phyloP scores from a whole-genome alignment of 2,888 invertebrate genomes.

The Himalopsyche kuldschensis region DNA sequence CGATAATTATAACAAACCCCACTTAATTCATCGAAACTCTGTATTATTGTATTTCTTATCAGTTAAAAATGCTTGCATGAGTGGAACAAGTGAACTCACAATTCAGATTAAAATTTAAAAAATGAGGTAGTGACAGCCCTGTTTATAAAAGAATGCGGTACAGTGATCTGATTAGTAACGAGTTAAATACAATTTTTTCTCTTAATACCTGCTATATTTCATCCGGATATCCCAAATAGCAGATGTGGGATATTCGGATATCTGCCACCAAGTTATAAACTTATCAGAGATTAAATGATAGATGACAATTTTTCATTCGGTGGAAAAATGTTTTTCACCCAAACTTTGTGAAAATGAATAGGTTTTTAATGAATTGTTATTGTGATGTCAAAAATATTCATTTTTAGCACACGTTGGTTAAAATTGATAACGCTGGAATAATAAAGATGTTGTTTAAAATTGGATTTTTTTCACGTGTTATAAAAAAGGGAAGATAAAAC shows the following conservation, averaged over 20 bases:
- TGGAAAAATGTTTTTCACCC: background rate
- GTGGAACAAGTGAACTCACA: too few relatives aligned
- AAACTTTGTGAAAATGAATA: background rate
- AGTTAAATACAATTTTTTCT: background rate
- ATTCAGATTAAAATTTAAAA: too few relatives aligned
- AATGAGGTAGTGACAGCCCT: background rate
- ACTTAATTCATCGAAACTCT: too few relatives aligned
- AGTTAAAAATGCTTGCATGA: too few relatives aligned
- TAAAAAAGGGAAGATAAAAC: too few relatives aligned
- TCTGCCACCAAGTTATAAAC: background rate
- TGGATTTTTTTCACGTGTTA: too few relatives aligned
- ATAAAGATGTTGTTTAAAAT: too few relatives aligned
- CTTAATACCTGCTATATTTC: background rate
- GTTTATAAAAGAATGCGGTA: background rate
- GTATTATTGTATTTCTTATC: too few relatives aligned
- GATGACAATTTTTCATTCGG: background rate
- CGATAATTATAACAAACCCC: too few relatives aligned
- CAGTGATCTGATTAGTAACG: background rate
- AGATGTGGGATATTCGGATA: background rate
- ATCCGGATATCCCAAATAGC: background rate
- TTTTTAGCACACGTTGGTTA: too few relatives aligned
- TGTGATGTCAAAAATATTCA: background rate
- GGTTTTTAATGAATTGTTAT: background rate
- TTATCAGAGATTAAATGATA: background rate
- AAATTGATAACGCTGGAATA: too few relatives aligned